These are phyloP conservation scores for Drosophila sproati DNA, from an alignment of 1,140 invertebrate species.

Conservation along the genomic window DNA sequence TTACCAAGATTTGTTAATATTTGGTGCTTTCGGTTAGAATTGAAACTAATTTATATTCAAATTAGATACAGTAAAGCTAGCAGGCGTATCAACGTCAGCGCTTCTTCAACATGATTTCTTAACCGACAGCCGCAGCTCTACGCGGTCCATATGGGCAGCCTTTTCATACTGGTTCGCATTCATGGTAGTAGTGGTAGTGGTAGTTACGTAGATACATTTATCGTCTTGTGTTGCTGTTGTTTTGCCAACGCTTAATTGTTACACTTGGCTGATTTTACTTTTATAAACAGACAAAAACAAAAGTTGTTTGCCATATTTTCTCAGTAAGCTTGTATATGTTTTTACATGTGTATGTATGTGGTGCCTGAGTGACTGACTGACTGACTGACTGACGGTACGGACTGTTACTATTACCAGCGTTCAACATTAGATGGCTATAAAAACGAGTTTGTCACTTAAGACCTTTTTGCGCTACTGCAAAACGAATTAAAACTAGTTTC, in stretches of 20 bases:
- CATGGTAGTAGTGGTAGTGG: background rate
- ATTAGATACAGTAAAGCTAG: constrained; percentile 76
- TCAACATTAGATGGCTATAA: constrained; percentile 60
- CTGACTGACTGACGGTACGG: constrained; percentile 30
- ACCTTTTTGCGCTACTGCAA: constrained; percentile 76
- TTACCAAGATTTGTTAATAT: constrained; percentile 27
- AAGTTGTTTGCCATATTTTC: constrained; percentile 80
- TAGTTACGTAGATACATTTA: constrained; percentile 15
- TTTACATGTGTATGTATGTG: constrained; percentile 28
- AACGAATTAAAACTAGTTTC: constrained; percentile 76
- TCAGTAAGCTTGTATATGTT: constrained; percentile 22
- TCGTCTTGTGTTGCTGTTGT: constrained; percentile 41
- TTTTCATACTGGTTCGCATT: constrained; percentile 52
- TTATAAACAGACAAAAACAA: constrained; percentile 76
- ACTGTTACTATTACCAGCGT: constrained; percentile 38
- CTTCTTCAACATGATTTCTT: constrained; percentile 72
- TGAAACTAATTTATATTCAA: constrained; percentile 80
- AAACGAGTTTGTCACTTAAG: constrained; percentile 79
- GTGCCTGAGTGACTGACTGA: constrained; percentile 34
- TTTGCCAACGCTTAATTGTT: constrained; percentile 79
- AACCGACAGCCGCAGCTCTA: constrained; percentile 40
- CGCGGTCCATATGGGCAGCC: constrained; percentile 68
- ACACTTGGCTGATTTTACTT: constrained; percentile 83
- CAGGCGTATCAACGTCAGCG: constrained; percentile 70
- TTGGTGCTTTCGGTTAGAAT: constrained; percentile 35